Evolutionary conservation across 2,113 vertebrate species (phyloP).

Genomic region (Passer montanus): DNA sequence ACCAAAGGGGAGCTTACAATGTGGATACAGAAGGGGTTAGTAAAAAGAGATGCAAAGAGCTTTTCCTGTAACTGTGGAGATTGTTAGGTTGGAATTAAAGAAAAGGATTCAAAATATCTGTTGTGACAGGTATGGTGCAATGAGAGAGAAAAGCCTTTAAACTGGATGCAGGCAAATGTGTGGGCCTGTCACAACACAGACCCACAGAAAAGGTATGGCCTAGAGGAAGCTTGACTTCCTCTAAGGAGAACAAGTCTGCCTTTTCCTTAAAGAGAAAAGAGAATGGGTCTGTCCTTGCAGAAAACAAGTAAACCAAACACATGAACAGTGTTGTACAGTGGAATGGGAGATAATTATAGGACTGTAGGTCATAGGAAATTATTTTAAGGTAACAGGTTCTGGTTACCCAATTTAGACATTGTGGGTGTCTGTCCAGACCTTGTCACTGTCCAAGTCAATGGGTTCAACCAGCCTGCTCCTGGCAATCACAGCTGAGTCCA

Average conservation of each 20-base stretch:
- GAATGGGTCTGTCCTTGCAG: neutral
- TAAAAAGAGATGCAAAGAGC: neutral
- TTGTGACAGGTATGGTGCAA: neutral
- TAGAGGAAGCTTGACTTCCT: neutral
- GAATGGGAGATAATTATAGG: neutral
- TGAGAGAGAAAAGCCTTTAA: neutral
- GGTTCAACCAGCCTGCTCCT: neutral
- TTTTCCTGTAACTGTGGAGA: neutral
- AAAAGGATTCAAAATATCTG: neutral
- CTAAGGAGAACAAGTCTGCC: neutral
- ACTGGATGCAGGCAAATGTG: neutral
- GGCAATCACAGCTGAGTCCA: neutral
- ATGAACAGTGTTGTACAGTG: neutral
- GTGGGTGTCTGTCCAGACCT: neutral
- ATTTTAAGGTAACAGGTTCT: neutral
- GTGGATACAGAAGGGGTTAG: neutral
- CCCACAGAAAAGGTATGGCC: neutral
- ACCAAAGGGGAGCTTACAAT: neutral
- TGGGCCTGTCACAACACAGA: neutral
- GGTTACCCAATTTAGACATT: neutral
- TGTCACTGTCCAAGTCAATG: neutral
- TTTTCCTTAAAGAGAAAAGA: neutral
- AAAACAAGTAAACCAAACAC: neutral
- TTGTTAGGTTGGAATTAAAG: neutral
- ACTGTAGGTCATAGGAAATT: neutral